Evolutionary conservation across 2,113 vertebrate species (phyloP).

Genomic region (Athene noctua): DNA sequence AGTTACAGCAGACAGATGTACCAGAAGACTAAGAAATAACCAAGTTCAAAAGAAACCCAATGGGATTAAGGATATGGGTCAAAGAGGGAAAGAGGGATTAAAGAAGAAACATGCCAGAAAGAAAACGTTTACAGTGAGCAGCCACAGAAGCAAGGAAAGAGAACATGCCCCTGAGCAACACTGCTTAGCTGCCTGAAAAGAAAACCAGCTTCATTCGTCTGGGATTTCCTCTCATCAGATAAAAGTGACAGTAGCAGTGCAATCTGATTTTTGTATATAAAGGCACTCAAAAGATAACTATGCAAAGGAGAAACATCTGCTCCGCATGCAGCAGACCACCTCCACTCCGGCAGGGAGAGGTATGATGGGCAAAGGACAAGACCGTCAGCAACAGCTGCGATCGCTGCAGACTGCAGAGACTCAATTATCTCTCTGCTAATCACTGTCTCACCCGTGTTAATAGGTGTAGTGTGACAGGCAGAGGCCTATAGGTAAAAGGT

Average conservation of each 20-base stretch:
- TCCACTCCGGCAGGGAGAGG: slow-evolving; percentile 48
- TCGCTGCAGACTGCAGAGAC: slow-evolving; percentile 36
- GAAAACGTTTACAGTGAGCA: slow-evolving; percentile 70
- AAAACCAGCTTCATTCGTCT: slow-evolving; percentile 75
- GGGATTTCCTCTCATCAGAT: slow-evolving; percentile 75
- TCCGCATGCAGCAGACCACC: slow-evolving; percentile 64
- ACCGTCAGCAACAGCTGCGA: slow-evolving; percentile 47
- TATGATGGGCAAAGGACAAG: slow-evolving; percentile 47
- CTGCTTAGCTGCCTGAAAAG: slow-evolving; percentile 68
- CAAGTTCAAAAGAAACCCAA: slow-evolving; percentile 73
- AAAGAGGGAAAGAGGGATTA: slow-evolving; percentile 73
- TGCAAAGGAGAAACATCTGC: slow-evolving; percentile 72
- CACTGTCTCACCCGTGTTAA: slow-evolving; percentile 2
- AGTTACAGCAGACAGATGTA: slow-evolving; percentile 58
- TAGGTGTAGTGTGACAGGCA: not conserved
- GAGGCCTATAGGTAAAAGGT: slow-evolving; percentile 39
- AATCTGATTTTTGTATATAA: slow-evolving; percentile 73
- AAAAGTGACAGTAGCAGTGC: slow-evolving; percentile 75
- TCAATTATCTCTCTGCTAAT: slow-evolving; percentile 63
- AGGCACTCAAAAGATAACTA: slow-evolving; percentile 66
- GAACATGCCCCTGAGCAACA: slow-evolving; percentile 67
- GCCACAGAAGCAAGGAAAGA: slow-evolving; percentile 69
- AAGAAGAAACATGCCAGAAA: slow-evolving; percentile 74
- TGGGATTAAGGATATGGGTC: slow-evolving; percentile 71
- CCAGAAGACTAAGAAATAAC: slow-evolving; percentile 60